Evolutionary conservation across 2,888 invertebrate species (phyloP), one percentile per base, ranked within the genome.

Genomic region (Lasioglossum vierecki): DNA sequence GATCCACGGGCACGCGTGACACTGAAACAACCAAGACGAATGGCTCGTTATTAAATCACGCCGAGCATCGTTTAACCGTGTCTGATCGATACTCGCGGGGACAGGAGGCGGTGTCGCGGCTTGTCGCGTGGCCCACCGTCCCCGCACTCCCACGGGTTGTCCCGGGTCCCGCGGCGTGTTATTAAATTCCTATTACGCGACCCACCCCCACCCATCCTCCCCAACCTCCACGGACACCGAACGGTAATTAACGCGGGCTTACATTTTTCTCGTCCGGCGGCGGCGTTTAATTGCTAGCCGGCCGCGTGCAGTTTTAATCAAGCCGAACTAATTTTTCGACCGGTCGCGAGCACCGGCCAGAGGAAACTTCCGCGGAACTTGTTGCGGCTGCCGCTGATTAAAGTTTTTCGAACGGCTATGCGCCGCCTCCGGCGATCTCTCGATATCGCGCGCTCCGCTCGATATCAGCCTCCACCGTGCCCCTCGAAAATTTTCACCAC

Each of bases 21-120:
- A 82, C 88, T 88, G 87, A 79, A 88, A 88, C 88, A 86, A 30
- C 66, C 73, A 80, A 86, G 83, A 88, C 76, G 78, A 79, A 88
- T 86, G 49, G 84, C 22, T 57, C 53, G 57, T 49, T 66, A 76
- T 86, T 80, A 66, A 66, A 66, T 66, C 66, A 22, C 66, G 39
- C 39, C 35, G 35, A 18, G 66, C 8, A 35, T 22, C 18, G 66
- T 35, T 66, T 66, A 35, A 66, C 66, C 66, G 22, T 35, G 68
- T 30, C 35, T 70, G 76, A 84, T 86, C 77, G 85, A 86, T 86
- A 84, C 71, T 71, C 63, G 30, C 63, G 63, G 35, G 4, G 9
- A 9, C 2, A 39, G 9, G 66, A 8, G 22, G 35, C 4, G 35
- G 18, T 2, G 18, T 35, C 13, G 41, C 30, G n/a, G 41, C 22